phyloP scores from a whole-genome alignment of 2,888 invertebrate genomes.

The Allolobophora icterica region DNA sequence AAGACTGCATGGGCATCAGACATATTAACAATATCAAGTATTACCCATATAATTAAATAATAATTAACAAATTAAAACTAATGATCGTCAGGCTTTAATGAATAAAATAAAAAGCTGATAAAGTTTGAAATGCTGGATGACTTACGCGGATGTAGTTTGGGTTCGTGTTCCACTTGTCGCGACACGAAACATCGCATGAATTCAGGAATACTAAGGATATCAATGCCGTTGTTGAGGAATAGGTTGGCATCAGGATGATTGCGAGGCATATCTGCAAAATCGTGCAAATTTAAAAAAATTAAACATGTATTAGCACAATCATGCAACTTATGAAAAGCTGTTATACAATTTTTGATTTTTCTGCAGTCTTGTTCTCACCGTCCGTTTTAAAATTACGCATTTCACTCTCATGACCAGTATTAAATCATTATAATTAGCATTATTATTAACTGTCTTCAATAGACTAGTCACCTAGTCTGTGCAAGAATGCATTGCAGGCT shows the following conservation, averaged over 20 bases:
- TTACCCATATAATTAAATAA: background rate
- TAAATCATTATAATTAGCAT: background rate
- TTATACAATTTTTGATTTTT: background rate
- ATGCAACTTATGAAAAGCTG: background rate
- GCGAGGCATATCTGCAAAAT: constrained; percentile 38
- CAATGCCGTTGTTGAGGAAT: constrained; percentile 39
- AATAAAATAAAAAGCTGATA: background rate
- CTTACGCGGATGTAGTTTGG: constrained; percentile 28
- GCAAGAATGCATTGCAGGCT: too few species aligned
- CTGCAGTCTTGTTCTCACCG: background rate
- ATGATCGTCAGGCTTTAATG: background rate
- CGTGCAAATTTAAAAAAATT: background rate
- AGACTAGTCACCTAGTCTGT: too few species aligned
- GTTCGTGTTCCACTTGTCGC: constrained; percentile 24
- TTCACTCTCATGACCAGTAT: background rate
- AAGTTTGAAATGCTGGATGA: background rate
- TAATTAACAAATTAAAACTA: background rate
- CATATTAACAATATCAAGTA: background rate
- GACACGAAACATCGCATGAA: constrained; percentile 43
- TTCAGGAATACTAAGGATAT: constrained; percentile 37
- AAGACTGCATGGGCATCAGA: background rate
- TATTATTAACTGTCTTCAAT: background rate
- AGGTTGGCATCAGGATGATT: constrained; percentile 32
- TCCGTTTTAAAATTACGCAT: too few species aligned
- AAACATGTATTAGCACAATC: background rate